These are phyloP conservation scores for Sphecodes monilicornis DNA, from an alignment of 2,888 invertebrate species.

Conservation along the genomic window DNA sequence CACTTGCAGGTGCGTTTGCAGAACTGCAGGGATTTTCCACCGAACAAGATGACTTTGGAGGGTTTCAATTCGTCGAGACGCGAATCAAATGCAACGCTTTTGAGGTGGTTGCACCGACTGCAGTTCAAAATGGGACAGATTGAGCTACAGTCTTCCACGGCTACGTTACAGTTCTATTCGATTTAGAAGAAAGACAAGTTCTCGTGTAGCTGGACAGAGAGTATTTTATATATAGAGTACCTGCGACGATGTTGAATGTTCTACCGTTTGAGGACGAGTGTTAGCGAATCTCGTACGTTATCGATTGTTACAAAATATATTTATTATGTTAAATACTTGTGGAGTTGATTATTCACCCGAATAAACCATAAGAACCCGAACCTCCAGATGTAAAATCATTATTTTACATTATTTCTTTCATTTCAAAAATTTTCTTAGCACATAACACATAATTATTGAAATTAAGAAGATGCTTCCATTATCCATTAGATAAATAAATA, in stretches of 20 bases:
- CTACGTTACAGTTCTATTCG: conserved; percentile 93
- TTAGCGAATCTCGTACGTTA: conserved; percentile 28
- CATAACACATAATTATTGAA: too few relatives aligned
- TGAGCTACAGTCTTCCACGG: conserved; percentile 96
- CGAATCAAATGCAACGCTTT: conserved; percentile 86
- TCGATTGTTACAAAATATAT: conserved; percentile 51
- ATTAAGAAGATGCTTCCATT: too few relatives aligned
- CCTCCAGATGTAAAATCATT: background rate
- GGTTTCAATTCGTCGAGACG: conserved; percentile 84
- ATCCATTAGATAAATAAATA: too few relatives aligned
- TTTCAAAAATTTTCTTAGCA: background rate
- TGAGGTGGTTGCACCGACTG: conserved; percentile 95
- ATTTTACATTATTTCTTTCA: background rate
- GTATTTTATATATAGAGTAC: conserved; percentile 30
- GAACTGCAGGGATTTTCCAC: conserved; percentile 93
- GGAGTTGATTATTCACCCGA: background rate
- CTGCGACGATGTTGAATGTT: conserved; percentile 10
- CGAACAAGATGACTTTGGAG: conserved; percentile 84
- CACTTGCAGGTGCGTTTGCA: conserved; percentile 95
- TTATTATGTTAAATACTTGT: conserved; percentile 35
- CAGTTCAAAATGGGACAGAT: conserved; percentile 99
- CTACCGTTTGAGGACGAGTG: conserved; percentile 23
- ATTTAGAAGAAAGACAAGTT: conserved; percentile 84
- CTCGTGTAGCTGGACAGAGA: background rate
- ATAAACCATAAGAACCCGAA: background rate